A percentile compares a stretch with the other conserved stretches of the same genome.
These are phyloP conservation scores for Euschistus heros DNA, from an alignment of 1,140 invertebrate species.

Conservation along the genomic window DNA sequence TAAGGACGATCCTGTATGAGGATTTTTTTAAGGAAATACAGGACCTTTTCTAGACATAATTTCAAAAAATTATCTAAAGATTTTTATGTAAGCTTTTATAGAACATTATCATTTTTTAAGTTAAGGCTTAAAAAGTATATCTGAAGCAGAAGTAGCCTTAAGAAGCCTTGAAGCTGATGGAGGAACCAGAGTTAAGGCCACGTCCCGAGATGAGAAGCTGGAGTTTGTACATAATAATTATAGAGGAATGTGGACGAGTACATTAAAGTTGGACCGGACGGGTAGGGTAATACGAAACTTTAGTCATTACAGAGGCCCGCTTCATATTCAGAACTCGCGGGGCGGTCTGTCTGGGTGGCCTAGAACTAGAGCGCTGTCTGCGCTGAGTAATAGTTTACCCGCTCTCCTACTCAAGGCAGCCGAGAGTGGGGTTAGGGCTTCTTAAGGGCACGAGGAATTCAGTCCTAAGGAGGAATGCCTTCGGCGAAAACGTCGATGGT, in stretches of 20 bases:
- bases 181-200: not conserved
- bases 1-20: no score
- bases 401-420: not conserved
- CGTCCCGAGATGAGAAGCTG: not conserved
- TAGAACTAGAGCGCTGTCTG: not conserved
- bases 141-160: no score
- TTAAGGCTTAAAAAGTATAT: no score
- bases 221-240: conserved; percentile 22
- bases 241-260: conserved; percentile 19
- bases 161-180: not conserved
- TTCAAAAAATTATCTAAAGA: no score
- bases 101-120: no score
- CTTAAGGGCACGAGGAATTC: no score
- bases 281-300: conserved; percentile 18
- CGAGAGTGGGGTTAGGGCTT: not conserved
- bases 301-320: conserved; percentile 16
- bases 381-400: not conserved
- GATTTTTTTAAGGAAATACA: no score
- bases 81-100: no score
- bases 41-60: no score
- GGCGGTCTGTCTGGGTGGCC: no score
- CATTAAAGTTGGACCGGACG: conserved; percentile 12
- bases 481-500: no score
- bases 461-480: no score
- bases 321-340: not conserved